Percentiles rank a stretch among this genome's conserved stretches.
Conservation (phyloP, 2,888 invertebrate species). For the Amorpha juglandis region DNA sequence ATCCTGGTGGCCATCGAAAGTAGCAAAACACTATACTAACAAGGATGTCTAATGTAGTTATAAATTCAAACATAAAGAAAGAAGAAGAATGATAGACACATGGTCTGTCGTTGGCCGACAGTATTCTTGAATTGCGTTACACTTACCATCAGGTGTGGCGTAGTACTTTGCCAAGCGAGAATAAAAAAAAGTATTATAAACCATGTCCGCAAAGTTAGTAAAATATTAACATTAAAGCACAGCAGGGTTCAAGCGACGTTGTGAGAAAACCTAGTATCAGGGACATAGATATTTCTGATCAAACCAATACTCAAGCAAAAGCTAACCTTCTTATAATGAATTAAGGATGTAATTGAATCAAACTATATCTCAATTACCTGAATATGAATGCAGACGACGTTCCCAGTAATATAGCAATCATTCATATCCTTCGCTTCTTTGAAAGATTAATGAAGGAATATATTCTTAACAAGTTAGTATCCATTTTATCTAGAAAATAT, state of each 20-base stretch:
- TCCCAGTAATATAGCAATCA: constrained; percentile 53
- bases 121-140: too few species aligned
- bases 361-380: constrained; percentile 14
- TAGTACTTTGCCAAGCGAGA: too few species aligned
- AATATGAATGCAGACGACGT: constrained; percentile 31
- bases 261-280: constrained; percentile 21
- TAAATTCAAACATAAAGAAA: too few species aligned
- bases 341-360: not conserved
- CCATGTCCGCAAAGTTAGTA: not conserved
- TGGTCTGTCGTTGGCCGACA: too few species aligned
- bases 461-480: constrained; percentile 49
- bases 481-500: constrained; percentile 37
- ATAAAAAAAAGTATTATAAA: not conserved
- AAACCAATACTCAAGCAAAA: not conserved
- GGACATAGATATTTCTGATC: constrained; percentile 34
- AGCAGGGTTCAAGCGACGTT: constrained; percentile 1
- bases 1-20: too few species aligned
- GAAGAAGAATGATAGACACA: too few species aligned
- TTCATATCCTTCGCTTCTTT: constrained; percentile 47
- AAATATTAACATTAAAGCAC: constrained; percentile 18
- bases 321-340: not conserved
- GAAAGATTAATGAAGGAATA: constrained; percentile 51
- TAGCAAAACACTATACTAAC: too few species aligned
- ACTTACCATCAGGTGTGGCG: too few species aligned
- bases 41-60: too few species aligned